phyloP scores from a whole-genome alignment of 2,888 invertebrate species.

The Eristalinus aeneus region DNA sequence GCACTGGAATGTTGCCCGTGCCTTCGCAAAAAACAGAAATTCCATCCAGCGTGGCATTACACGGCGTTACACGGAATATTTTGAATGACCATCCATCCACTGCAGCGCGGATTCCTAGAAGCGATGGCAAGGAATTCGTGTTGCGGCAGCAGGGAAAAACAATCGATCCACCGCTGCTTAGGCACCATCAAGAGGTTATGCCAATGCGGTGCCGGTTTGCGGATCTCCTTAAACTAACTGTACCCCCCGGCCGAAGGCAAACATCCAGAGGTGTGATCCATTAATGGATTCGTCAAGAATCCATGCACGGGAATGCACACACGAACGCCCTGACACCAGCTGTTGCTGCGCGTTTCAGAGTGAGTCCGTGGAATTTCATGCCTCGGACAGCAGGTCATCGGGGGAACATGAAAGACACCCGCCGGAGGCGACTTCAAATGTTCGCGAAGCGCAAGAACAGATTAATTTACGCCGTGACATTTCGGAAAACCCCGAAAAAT shows the following conservation, averaged over 20 bases:
- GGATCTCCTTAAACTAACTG: not conserved
- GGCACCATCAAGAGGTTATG: not conserved
- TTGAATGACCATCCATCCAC: not conserved
- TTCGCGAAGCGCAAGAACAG: no score
- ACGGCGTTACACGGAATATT: not conserved
- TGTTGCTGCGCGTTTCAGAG: not conserved
- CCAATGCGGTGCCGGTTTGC: not conserved
- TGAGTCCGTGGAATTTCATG: not conserved
- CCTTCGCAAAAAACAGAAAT: not conserved
- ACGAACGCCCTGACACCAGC: not conserved
- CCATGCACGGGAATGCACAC: not conserved
- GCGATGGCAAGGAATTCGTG: not conserved
- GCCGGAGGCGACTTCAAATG: no score
- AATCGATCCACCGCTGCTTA: not conserved
- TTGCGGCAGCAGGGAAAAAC: not conserved
- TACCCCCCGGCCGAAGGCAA: not conserved
- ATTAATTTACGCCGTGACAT: no score
- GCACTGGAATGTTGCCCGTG: not conserved
- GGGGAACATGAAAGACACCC: no score
- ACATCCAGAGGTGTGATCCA: not conserved
- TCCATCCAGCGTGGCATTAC: not conserved
- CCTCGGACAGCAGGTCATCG: no score
- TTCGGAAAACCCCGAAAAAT: not conserved
- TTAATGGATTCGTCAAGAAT: not conserved
- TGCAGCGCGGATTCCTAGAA: not conserved